Percentiles rank a stretch among this genome's conserved stretches.
phyloP scores from a whole-genome alignment of 2,797 vertebrate species.

The Neosilurus hyrtlii region DNA sequence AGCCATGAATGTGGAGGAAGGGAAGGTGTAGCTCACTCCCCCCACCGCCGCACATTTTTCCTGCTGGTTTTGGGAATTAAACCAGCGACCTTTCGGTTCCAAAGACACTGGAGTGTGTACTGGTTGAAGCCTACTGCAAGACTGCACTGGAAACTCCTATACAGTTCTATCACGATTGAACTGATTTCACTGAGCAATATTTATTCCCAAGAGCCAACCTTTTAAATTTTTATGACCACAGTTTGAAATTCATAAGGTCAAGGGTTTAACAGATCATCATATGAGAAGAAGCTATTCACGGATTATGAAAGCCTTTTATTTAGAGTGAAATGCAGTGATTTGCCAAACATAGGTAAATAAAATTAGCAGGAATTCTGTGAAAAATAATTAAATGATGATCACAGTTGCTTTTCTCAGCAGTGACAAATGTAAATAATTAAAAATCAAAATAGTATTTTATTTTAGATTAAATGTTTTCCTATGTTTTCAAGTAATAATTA shows the following conservation, averaged over 20 bases:
- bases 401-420: not conserved
- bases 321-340: slow-evolving; percentile 5
- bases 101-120: not conserved
- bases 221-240: not conserved
- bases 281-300: not conserved
- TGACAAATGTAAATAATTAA: not conserved
- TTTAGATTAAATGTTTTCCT: too few species aligned
- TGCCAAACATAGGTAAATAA: not conserved
- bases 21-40: too few species aligned
- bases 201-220: not conserved
- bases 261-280: not conserved
- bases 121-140: not conserved
- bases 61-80: too few species aligned
- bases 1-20: too few species aligned
- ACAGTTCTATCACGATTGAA: not conserved
- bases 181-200: not conserved
- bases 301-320: not conserved
- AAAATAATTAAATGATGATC: not conserved
- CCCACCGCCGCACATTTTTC: too few species aligned
- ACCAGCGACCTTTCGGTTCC: too few species aligned
- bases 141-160: not conserved
- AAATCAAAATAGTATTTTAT: too few species aligned
- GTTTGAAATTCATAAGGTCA: not conserved
- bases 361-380: not conserved
- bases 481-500: too few species aligned